A percentile compares a stretch with the other conserved stretches of the same genome.
Evolutionary conservation across 37 sponge, comb jelly and placozoan genomes (phyloP).

Genomic region (Geodia barretti): DNA sequence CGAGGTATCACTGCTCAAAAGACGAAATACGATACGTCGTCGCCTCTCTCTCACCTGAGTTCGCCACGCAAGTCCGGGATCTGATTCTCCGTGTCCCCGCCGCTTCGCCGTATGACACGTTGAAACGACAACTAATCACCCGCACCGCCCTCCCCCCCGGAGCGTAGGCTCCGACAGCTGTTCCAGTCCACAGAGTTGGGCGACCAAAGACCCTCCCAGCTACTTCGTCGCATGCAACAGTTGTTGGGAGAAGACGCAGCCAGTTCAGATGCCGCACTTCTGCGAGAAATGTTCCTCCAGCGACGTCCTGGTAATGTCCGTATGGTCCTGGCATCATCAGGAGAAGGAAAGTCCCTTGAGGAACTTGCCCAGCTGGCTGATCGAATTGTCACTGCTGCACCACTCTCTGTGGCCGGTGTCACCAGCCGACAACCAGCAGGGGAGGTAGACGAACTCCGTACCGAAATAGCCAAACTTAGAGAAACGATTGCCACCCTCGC

Average conservation of each 20-base stretch:
- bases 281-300: conserved; percentile 45
- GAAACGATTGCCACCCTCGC: background rate
- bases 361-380: conserved; percentile 57
- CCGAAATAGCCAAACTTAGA: background rate
- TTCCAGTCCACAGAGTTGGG: conserved; percentile 30
- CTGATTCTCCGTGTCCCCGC: conserved; percentile 29
- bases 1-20: conserved; percentile 19
- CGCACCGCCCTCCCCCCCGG: conserved; percentile 46
- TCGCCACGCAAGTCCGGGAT: conserved; percentile 41
- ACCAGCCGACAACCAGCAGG: background rate
- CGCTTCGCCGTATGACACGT: conserved; percentile 33
- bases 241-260: conserved; percentile 35
- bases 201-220: conserved; percentile 49
- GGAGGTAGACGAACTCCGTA: conserved; percentile 28
- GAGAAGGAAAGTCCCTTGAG: background rate
- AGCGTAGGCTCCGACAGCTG: conserved; percentile 11
- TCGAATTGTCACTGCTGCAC: conserved; percentile 39
- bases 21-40: conserved; percentile 41
- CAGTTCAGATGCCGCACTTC: background rate
- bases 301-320: conserved; percentile 41
- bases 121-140: conserved; percentile 34
- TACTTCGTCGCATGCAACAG: conserved; percentile 55
- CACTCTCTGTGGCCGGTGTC: conserved; percentile 19
- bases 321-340: conserved; percentile 57
- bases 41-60: conserved; percentile 21